Percentiles rank a stretch among this genome's conserved stretches.
These are phyloP conservation scores for Homalodisca vitripennis DNA, from an alignment of 1,140 invertebrate species.

Conservation along the genomic window DNA sequence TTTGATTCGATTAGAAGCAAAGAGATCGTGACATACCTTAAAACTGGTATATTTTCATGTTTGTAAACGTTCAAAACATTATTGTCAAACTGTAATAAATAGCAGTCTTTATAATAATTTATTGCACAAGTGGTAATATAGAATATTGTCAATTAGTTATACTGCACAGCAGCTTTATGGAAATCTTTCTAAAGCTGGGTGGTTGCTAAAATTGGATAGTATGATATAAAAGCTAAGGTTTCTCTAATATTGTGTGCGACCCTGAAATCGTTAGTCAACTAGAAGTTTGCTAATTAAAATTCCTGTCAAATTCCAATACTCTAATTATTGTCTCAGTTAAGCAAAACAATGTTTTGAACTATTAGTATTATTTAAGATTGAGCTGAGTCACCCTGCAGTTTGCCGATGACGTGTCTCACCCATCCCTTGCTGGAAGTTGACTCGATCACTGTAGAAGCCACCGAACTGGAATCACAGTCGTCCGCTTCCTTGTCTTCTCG, in stretches of 20 bases:
- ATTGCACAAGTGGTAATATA: not conserved
- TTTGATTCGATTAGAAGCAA: not conserved
- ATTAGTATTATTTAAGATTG: conserved; percentile 22
- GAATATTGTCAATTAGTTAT: not conserved
- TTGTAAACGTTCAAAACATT: conserved; percentile 11
- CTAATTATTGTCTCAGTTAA: not conserved
- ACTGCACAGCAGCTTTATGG: no score
- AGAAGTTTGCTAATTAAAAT: no score
- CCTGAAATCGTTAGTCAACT: no score
- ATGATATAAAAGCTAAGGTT: no score
- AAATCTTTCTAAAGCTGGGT: no score
- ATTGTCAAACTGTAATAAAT: conserved; percentile 3
- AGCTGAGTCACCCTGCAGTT: conserved; percentile 47
- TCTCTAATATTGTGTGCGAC: no score
- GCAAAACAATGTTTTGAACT: not conserved
- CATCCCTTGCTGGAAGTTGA: conserved; percentile 48
- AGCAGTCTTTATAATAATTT: conserved; percentile 7
- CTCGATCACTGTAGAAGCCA: conserved; percentile 51
- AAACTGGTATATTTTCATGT: conserved; percentile 11
- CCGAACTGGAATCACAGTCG: conserved; percentile 51
- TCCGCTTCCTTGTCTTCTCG: conserved; percentile 41
- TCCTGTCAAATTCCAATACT: not conserved
- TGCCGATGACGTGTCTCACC: conserved; percentile 54
- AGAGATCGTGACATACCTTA: conserved; percentile 23
- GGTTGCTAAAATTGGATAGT: no score